Conservation (phyloP, 2,888 invertebrate species). For the Drosophila antonietae region DNA sequence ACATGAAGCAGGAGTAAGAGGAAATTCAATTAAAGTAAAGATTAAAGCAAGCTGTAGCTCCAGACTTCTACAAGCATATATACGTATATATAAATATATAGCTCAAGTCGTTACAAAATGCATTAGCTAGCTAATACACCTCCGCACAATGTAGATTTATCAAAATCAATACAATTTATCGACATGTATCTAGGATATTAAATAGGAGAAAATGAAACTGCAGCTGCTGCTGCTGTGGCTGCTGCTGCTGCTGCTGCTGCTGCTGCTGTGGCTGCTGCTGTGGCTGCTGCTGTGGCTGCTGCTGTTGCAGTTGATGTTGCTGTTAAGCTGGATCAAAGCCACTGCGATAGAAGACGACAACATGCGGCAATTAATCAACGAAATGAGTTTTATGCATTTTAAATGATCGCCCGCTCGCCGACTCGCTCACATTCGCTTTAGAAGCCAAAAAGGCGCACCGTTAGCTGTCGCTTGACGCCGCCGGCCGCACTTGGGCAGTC, state of each 20-base stretch:
- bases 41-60: background rate
- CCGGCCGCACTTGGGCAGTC: slow-evolving; percentile 59
- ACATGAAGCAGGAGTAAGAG: no score
- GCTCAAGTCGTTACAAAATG: background rate
- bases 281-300: background rate
- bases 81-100: background rate
- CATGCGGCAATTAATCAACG: slow-evolving; percentile 69
- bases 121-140: slow-evolving; percentile 15
- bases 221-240: slow-evolving; percentile 14
- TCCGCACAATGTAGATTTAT: background rate
- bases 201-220: slow-evolving; percentile 66
- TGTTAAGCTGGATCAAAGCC: slow-evolving; percentile 28
- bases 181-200: slow-evolving; percentile 64
- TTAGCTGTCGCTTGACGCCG: slow-evolving; percentile 62
- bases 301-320: slow-evolving; percentile 8
- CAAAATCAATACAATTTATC: slow-evolving; percentile 61
- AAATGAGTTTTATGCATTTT: slow-evolving; percentile 80
- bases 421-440: slow-evolving; percentile 4
- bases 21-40: background rate
- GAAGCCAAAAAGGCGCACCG: slow-evolving; percentile 48
- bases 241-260: background rate
- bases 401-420: slow-evolving; percentile 50
- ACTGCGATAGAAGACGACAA: slow-evolving; percentile 24
- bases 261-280: slow-evolving; percentile 11
- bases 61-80: no score